phyloP scores from a whole-genome alignment of 2,888 invertebrate genomes.

The Hirtodrosophila cameraria region DNA sequence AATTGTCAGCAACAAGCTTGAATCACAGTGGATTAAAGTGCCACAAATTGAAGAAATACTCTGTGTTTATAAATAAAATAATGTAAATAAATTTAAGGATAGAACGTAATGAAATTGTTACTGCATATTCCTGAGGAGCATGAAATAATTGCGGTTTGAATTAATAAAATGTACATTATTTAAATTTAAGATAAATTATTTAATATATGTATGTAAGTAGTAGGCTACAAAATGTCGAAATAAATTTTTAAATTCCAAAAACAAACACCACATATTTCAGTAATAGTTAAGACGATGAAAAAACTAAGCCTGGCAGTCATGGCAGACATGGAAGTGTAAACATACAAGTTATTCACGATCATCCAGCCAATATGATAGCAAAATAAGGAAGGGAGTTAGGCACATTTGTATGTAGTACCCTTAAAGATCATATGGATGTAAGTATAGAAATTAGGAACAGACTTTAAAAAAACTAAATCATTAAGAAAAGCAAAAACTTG shows the following conservation, averaged over 20 bases:
- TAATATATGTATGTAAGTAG: background rate
- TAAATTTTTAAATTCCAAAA: background rate
- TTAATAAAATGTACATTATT: no score
- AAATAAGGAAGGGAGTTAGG: no score
- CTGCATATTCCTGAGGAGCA: background rate
- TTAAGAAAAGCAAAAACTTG: no score
- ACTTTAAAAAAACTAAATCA: no score
- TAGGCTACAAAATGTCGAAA: slow-evolving; percentile 8
- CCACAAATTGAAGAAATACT: background rate
- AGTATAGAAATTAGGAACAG: background rate
- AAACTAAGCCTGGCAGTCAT: background rate
- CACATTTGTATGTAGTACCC: background rate
- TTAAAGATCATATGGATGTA: slow-evolving; percentile 1
- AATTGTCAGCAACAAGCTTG: background rate
- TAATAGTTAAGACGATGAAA: background rate
- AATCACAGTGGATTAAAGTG: background rate
- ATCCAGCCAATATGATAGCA: background rate
- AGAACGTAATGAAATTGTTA: background rate
- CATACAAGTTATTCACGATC: background rate
- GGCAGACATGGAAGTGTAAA: background rate
- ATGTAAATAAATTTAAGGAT: background rate
- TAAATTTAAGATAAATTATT: background rate
- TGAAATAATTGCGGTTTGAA: no score
- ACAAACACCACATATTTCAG: background rate
- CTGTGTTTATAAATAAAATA: background rate